phyloP scores from a whole-genome alignment of 2,888 invertebrate genomes.

The Priocnemis perturbator region DNA sequence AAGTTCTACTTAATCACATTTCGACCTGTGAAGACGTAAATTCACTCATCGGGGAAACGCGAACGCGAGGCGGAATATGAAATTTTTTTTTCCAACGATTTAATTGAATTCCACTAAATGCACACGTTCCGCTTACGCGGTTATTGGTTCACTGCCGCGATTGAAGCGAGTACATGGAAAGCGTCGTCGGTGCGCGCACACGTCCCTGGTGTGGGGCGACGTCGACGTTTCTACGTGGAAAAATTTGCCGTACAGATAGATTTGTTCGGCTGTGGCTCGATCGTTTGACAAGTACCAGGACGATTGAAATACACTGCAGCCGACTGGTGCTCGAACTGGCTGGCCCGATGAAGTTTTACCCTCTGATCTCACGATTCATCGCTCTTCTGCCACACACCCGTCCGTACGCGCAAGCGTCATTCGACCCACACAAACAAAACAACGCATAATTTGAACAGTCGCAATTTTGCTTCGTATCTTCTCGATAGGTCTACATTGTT shows the following conservation, averaged over 20 bases:
- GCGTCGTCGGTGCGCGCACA: no score
- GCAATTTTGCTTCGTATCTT: constrained; percentile 2
- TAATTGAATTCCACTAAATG: no score
- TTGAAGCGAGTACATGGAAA: no score
- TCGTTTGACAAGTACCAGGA: constrained; percentile 8
- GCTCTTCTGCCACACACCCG: not conserved
- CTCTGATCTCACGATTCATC: constrained; percentile 10
- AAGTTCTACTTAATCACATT: no score
- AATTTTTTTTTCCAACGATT: no score
- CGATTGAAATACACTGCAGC: constrained; percentile 11
- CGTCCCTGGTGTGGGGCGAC: no score
- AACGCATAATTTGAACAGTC: not conserved
- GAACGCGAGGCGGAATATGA: no score
- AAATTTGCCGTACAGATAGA: not conserved
- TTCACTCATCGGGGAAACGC: no score
- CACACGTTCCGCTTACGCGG: no score
- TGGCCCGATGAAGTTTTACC: not conserved
- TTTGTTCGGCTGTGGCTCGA: not conserved
- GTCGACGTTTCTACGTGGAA: no score
- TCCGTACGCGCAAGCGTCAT: not conserved
- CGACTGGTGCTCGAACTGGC: not conserved
- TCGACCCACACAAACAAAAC: not conserved
- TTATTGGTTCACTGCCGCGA: no score
- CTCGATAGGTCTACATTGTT: not conserved
- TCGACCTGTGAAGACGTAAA: no score